Percentiles rank a stretch among this genome's conserved stretches.
These are phyloP conservation scores for Brachyrhaphis roseni DNA, from an alignment of 2,797 vertebrate species.

Conservation along the genomic window DNA sequence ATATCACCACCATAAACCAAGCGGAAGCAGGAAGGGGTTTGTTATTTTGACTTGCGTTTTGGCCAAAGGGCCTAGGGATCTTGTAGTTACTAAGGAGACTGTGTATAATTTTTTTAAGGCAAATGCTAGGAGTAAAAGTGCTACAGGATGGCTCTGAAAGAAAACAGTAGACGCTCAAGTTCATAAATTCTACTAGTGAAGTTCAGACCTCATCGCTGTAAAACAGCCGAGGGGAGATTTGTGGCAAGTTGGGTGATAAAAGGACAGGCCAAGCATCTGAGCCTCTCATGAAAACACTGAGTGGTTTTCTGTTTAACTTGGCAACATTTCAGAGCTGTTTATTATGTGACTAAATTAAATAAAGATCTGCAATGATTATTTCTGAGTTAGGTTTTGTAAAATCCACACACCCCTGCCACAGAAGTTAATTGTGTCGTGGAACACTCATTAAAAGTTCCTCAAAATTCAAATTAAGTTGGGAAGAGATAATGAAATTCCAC, in stretches of 20 bases:
- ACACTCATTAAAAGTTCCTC: neutral
- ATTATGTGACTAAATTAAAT: neutral
- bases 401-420: neutral
- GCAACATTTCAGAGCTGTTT: neutral
- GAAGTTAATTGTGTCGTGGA: neutral
- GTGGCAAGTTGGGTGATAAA: neutral
- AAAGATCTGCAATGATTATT: neutral
- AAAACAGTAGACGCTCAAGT: neutral
- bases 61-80: neutral
- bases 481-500: neutral
- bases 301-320: neutral
- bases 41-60: neutral
- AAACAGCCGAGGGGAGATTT: neutral
- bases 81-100: neutral
- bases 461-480: neutral
- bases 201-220: neutral
- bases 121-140: neutral
- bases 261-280: neutral
- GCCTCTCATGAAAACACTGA: neutral
- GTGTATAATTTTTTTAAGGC: neutral
- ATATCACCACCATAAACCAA: neutral
- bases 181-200: neutral
- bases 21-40: neutral
- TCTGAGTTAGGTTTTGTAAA: neutral
- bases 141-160: neutral